phyloP scores from a whole-genome alignment of 2,113 vertebrate species.

The Thunnus thynnus region DNA sequence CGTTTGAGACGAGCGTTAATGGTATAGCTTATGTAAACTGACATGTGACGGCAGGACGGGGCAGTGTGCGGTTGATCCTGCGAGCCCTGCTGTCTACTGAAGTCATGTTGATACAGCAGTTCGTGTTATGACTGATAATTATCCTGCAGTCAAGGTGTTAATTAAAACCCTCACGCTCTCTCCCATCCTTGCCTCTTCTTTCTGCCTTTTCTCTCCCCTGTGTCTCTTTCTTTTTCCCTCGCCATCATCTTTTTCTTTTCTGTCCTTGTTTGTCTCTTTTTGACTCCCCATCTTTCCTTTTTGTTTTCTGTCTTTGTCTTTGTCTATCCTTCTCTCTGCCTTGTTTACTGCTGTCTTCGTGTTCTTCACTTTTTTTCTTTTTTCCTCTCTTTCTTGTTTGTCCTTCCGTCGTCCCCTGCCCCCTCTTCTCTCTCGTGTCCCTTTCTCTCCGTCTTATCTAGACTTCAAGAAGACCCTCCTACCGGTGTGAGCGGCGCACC shows the following conservation, averaged over 20 bases:
- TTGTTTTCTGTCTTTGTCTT: neutral
- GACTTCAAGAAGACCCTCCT: slow-evolving; percentile 99
- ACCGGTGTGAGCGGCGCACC: slow-evolving; percentile 98
- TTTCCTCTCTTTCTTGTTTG: neutral
- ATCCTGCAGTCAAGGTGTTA: slow-evolving; percentile 51
- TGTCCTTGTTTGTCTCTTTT: neutral
- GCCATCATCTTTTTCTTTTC: neutral
- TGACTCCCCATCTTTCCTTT: neutral
- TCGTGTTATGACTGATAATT: slow-evolving; percentile 61
- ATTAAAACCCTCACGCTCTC: slow-evolving; percentile 42
- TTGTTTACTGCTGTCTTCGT: neutral
- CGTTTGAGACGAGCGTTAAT: slow-evolving; percentile 13
- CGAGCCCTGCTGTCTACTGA: slow-evolving; percentile 2
- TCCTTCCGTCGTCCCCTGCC: neutral
- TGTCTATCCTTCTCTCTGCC: neutral
- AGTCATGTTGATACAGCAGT: slow-evolving; percentile 54
- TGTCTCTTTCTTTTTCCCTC: neutral
- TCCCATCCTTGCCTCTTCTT: neutral
- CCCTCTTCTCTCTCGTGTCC: neutral
- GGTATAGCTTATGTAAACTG: slow-evolving; percentile 9
- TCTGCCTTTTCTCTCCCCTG: neutral
- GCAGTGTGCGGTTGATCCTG: slow-evolving; percentile 26
- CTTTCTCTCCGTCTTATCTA: slow-evolving; percentile 66
- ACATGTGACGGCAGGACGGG: slow-evolving; percentile 27
- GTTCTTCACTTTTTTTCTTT: neutral